A percentile compares a stretch with the other conserved stretches of the same genome.
Conservation (phyloP, 2,113 vertebrate species). For the Callorhinus ursinus region DNA sequence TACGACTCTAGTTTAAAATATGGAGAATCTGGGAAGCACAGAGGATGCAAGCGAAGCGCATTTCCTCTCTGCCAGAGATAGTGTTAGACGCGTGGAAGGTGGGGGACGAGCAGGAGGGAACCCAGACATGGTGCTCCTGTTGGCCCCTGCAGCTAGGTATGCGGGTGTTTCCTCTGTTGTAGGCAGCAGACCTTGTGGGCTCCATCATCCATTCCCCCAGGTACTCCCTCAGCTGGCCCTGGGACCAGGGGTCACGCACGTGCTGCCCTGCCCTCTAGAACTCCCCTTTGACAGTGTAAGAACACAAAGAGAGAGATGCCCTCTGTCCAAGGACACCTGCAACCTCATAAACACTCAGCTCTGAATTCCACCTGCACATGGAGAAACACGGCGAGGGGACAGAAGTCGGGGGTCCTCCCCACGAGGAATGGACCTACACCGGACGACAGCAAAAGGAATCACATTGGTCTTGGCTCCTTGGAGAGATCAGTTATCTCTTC, state of each 20-base stretch:
- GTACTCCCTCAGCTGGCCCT: background rate
- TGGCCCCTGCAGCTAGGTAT: fast-evolving
- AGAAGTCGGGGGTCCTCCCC: background rate
- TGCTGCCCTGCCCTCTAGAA: background rate
- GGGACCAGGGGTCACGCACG: background rate
- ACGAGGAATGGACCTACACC: background rate
- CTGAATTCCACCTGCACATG: background rate
- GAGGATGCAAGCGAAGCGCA: too few relatives aligned
- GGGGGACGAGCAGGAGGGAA: fast-evolving
- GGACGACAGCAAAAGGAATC: background rate
- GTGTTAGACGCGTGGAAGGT: background rate
- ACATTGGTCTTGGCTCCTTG: background rate
- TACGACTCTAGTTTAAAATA: background rate
- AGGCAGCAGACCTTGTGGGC: background rate
- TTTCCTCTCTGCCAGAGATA: background rate
- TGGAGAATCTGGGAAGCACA: background rate
- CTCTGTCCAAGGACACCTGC: fast-evolving
- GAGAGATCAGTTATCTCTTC: background rate
- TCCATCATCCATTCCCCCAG: too few relatives aligned
- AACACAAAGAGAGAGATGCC: background rate
- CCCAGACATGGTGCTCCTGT: fast-evolving
- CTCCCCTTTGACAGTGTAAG: background rate
- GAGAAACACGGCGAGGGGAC: background rate
- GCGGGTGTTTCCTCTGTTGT: background rate
- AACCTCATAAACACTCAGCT: background rate